These are phyloP conservation scores for Coremacera marginata DNA, from an alignment of 2,888 invertebrate genomes.

Conservation along the genomic window DNA sequence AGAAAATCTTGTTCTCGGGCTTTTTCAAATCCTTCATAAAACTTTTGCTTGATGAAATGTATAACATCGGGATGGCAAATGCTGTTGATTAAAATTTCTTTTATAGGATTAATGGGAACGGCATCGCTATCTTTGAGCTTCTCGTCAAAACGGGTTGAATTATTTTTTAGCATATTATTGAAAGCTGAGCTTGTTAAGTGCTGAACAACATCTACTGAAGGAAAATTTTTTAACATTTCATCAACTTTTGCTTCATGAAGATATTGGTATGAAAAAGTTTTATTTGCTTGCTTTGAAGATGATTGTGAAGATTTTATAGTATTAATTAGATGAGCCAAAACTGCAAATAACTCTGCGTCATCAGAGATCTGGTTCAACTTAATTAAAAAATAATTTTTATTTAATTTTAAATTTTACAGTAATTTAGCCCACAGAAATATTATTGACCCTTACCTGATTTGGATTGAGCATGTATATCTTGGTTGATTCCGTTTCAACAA, in stretches of 20 bases:
- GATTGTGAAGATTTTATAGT: neutral
- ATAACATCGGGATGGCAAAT: conserved; percentile 76
- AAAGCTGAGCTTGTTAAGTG: conserved; percentile 50
- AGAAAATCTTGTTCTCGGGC: too few relatives aligned
- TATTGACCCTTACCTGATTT: conserved; percentile 79
- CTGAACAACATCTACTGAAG: conserved; percentile 15
- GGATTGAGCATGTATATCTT: conserved; percentile 75
- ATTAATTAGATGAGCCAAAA: conserved; percentile 46
- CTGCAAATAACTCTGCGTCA: conserved; percentile 49
- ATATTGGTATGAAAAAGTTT: conserved; percentile 67
- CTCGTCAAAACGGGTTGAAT: conserved; percentile 47
- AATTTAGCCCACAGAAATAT: too few relatives aligned
- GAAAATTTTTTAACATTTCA: conserved; percentile 32
- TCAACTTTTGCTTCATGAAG: conserved; percentile 63
- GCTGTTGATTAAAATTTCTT: conserved; percentile 73
- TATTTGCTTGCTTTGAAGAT: conserved; percentile 6
- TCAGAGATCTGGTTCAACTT: conserved; percentile 46
- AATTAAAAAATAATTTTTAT: neutral
- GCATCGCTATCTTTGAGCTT: neutral
- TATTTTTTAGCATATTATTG: conserved; percentile 44
- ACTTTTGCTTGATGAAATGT: conserved; percentile 71
- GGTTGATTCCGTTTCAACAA: conserved; percentile 71
- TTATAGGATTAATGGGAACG: conserved; percentile 31
- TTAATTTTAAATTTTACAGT: too few relatives aligned
- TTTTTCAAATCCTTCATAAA: conserved; percentile 58